Conservation (phyloP, 2,113 vertebrate genomes). For the Centropus unirufus region DNA sequence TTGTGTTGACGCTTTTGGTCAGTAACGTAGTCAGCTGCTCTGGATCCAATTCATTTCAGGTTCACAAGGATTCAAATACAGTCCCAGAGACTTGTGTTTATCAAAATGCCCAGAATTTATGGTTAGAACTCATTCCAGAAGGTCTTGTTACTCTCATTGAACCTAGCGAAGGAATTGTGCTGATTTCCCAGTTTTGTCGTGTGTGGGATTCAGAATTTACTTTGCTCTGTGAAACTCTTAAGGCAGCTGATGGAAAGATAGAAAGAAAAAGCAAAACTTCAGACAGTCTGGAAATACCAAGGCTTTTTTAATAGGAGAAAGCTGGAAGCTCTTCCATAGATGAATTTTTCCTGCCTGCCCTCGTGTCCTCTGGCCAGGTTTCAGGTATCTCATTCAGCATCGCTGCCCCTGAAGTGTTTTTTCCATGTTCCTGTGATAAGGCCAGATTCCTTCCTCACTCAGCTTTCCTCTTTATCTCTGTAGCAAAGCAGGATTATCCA, state of each 20-base stretch:
- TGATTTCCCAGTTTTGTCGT: neutral
- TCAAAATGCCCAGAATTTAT: neutral
- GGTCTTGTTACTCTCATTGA: slow-evolving; percentile 4
- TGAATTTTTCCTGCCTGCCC: neutral
- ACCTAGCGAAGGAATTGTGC: neutral
- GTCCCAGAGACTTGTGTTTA: slow-evolving; percentile 23
- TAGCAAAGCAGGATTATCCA: neutral
- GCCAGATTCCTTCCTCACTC: neutral
- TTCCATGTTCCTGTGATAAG: neutral
- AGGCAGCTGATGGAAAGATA: neutral
- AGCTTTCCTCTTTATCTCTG: neutral
- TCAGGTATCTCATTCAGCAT: neutral
- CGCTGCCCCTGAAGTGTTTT: slow-evolving; percentile 19
- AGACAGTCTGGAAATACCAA: neutral
- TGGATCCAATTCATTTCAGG: slow-evolving; percentile 37
- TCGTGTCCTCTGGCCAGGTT: neutral
- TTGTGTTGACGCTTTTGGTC: slow-evolving; percentile 59
- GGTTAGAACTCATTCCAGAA: slow-evolving; percentile 7
- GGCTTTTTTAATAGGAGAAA: neutral
- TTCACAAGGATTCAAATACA: slow-evolving; percentile 51
- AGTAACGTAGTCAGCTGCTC: slow-evolving; percentile 58
- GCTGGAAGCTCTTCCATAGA: neutral
- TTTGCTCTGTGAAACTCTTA: neutral
- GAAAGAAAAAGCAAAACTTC: neutral
- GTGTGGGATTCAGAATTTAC: neutral